Percentiles rank a stretch among this genome's conserved stretches.
Conservation (phyloP, 1,140 invertebrate species). For the Condylostylus longicornis region DNA sequence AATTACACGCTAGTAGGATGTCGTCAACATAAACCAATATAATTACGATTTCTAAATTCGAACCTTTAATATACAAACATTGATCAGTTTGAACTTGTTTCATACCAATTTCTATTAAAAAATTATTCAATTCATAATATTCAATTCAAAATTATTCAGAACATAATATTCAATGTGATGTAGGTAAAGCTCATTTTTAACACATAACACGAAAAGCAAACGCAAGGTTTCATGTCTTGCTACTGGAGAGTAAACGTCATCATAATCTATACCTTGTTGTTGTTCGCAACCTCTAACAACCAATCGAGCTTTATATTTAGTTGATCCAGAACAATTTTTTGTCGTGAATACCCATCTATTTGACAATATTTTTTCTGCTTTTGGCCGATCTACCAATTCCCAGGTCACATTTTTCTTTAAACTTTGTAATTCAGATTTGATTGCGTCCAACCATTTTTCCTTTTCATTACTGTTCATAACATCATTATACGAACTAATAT, state of each 20-base stretch:
- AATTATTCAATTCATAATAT: too few species aligned
- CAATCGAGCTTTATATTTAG: conserved; percentile 28
- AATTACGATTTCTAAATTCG: too few species aligned
- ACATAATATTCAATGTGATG: conserved; percentile 27
- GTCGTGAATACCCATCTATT: conserved; percentile 32
- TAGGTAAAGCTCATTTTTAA: conserved; percentile 13
- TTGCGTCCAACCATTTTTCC: conserved; percentile 14
- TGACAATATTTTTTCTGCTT: conserved; percentile 12
- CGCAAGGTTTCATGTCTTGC: conserved; percentile 16
- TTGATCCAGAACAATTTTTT: conserved; percentile 16
- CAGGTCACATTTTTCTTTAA: conserved; percentile 24
- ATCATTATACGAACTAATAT: conserved; percentile 1
- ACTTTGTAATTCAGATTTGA: conserved; percentile 16
- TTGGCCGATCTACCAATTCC: conserved; percentile 12
- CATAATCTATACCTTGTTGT: conserved; percentile 23
- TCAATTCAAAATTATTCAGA: conserved; percentile 21
- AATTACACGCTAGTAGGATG: too few species aligned
- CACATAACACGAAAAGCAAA: conserved; percentile 13
- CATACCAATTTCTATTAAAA: too few species aligned
- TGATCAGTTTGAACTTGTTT: too few species aligned
- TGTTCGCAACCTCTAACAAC: conserved; percentile 30
- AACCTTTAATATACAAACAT: too few species aligned
- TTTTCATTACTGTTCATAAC: conserved; percentile 6
- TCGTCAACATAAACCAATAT: too few species aligned
- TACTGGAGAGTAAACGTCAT: conserved; percentile 22